Evolutionary conservation across 2,113 vertebrate species (phyloP), one percentile per base, ranked within the genome.

Genomic region (Hymenochirus boettgeri): DNA sequence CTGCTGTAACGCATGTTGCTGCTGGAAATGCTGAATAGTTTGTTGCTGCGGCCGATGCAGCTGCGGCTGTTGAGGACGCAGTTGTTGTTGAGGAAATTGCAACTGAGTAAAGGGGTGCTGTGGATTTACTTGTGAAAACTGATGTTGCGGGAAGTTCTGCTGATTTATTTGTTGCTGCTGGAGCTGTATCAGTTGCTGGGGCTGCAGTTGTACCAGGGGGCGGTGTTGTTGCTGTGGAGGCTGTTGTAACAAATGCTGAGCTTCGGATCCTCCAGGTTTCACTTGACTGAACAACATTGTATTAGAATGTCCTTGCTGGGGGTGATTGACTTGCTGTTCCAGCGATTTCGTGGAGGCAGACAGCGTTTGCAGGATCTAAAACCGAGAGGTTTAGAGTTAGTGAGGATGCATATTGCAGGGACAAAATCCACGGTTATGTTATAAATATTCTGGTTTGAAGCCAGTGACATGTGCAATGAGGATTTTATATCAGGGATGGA

Each of bases 291-390:
- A 92, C 22, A 93, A 73, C 56, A 88, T 78, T 2, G 90, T 73
- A 15, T 79, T 88, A 12, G 84, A 75, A 51, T 88, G 85, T 63
- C 87, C 89, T 72, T 85, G 81, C 51, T 91, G 91, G 75, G 84
- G 82, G 73, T 89, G 93, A 73, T 81, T 89, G 60, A 84, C 84
- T 79, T 91, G 91, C 17, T 89, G 91, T 7, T 96, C 94, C 73
- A 93, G 69, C 19, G 79, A 82, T 86, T 98, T 99, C 12, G 91
- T 87, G 72, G 93, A 85, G 50, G 88, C 85, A n/a, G 92, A 86
- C 65, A 96, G 85, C 67, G 91, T 92, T 75, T 95, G 95, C 31
- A 97, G 77, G 71, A 98, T 94, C 96, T 96, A 77, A 23, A 76
- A 81, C 0, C 51, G 31, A 27, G 15, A 8, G n/a, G n/a, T n/a